Base-by-base conservation (phyloP, 2,888 invertebrate genomes). In the Sphinx pinastri region DNA sequence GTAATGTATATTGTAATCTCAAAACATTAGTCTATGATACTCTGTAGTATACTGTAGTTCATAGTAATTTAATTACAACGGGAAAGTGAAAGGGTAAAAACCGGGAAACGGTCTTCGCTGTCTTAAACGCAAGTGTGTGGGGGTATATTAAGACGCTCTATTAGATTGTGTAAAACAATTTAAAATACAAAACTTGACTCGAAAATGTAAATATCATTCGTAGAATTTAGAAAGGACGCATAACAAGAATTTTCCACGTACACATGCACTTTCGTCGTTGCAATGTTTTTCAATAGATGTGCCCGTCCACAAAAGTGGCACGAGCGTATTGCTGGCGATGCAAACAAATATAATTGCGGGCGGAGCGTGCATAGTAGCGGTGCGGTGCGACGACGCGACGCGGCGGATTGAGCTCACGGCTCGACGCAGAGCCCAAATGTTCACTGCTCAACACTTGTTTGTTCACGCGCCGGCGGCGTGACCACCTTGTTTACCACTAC, bases 391-490 rank as follows among this genome's bases (percentile, higher is more conserved):
- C 60, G 31, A 73, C 73, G 71, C 71, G 76, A 69, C 67, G 75
- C 81, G 74, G 73, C 81, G 82, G 81, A 45, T 45, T n/a, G 45
- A 38, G 60, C 45, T 60, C 60, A 5, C 31, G 12, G 47, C 60
- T 47, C 63, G 11, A 19, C 19, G 19, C 49, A 47, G 47, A 47
- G 16, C 19, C 47, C 55, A 55, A 55, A 47, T 60, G 80, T 80
- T 81, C 81, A 81, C 80, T 82, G 82, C 85, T 80, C 79, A 82
- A 80, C 87, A 90, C 89, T 93, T 93, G 93, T 93, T 93, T 93
- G 91, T 93, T 90, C 93, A 93, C 93, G 93, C 91, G 88, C 81
- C 81, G 84, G 69, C 87, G 76, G 86, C 92, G 88, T 93, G 93
- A 87, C 83, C 87, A 85, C 84, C 88, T 92, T 92, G 91, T 93